Percentiles rank a stretch among this genome's conserved stretches.
phyloP scores from a whole-genome alignment of 35 echinoderm and acorn worm species.

The Ophioderma brevispina region DNA sequence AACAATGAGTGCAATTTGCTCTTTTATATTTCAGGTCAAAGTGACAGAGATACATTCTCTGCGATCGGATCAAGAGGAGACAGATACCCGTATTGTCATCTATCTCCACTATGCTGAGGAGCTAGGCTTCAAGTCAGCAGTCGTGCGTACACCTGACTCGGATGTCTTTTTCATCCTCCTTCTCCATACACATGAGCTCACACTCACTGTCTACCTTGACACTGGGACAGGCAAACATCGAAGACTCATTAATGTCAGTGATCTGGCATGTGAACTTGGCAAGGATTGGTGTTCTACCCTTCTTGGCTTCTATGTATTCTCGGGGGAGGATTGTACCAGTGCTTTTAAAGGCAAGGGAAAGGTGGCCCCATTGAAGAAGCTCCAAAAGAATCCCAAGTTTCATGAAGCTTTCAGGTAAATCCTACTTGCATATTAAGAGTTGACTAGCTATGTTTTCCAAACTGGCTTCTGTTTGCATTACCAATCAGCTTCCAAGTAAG shows the following conservation, averaged over 20 bases:
- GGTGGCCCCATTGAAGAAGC: constrained; percentile 61
- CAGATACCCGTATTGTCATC: constrained; percentile 53
- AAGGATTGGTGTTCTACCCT: constrained; percentile 25
- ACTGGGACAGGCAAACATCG: constrained; percentile 60
- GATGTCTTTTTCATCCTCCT: constrained; percentile 75
- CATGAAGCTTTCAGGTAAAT: constrained; percentile 52
- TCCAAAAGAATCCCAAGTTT: constrained; percentile 60
- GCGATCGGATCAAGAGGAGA: constrained; percentile 59
- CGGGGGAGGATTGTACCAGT: constrained; percentile 63
- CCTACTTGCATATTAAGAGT: neutral
- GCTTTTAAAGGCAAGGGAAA: constrained; percentile 79
- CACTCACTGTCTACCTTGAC: constrained; percentile 24
- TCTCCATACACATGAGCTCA: constrained; percentile 40
- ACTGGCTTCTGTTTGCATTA: neutral
- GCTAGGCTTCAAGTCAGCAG: constrained; percentile 51
- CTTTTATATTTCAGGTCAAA: constrained; percentile 45
- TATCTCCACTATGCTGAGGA: constrained; percentile 54
- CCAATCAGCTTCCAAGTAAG: neutral
- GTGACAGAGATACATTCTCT: constrained; percentile 32
- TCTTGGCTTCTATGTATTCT: constrained; percentile 63
- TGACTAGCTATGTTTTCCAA: neutral
- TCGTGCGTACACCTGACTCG: constrained; percentile 55
- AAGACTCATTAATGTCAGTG: constrained; percentile 58
- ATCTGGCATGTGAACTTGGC: constrained; percentile 48
- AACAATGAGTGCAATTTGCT: neutral